A percentile compares a stretch with the other conserved stretches of the same genome.
phyloP scores from a whole-genome alignment of 2,888 invertebrate species.

The Heterodera filipjevi region DNA sequence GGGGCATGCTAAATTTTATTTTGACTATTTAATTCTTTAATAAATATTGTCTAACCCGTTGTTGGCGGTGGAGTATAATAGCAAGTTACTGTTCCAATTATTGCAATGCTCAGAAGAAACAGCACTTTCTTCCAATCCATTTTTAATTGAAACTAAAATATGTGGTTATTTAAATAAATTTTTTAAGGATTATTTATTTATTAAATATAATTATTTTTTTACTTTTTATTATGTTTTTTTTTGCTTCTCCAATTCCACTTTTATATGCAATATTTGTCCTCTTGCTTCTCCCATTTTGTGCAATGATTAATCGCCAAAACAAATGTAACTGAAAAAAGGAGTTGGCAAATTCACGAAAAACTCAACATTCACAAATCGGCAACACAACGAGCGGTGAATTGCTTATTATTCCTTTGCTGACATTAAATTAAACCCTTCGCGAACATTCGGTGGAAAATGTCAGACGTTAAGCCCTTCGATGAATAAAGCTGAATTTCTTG shows the following conservation, averaged over 20 bases:
- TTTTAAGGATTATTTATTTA: not conserved
- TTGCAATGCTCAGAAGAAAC: not conserved
- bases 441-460: no score
- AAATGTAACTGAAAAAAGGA: not conserved
- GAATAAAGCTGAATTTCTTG: no score
- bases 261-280: not conserved
- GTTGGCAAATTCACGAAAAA: constrained; percentile 3
- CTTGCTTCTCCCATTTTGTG: not conserved
- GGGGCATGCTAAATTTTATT: not conserved
- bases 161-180: no score
- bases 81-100: not conserved
- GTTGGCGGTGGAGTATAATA: not conserved
- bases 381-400: not conserved
- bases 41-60: not conserved
- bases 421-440: no score
- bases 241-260: not conserved
- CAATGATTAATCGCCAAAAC: not conserved
- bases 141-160: not conserved
- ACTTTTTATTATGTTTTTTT: not conserved
- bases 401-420: not conserved
- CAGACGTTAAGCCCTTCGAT: no score
- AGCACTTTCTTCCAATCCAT: not conserved
- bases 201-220: not conserved
- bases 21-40: not conserved
- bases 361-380: not conserved